phyloP scores from a whole-genome alignment of 92 coral and sea anemone genomes.

The Phenganax subtilis region DNA sequence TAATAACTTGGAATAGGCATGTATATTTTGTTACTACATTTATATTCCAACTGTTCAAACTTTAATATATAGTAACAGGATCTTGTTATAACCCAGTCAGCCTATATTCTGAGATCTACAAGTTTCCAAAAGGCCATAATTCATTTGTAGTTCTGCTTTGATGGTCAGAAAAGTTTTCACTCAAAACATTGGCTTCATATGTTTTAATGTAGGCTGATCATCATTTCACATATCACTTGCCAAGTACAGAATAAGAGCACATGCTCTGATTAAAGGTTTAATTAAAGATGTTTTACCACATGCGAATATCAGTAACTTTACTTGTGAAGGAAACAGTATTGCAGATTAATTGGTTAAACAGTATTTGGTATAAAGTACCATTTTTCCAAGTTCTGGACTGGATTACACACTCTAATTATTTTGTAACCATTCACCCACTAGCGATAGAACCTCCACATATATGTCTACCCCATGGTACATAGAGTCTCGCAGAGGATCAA shows the following conservation, averaged over 20 bases:
- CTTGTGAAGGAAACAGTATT: not conserved
- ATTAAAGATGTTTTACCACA: not conserved
- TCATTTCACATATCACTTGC: not conserved
- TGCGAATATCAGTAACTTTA: not conserved
- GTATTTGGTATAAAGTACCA: not conserved
- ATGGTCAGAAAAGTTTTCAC: not conserved
- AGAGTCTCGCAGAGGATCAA: constrained; percentile 24
- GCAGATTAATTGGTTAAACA: not conserved
- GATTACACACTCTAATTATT: not conserved
- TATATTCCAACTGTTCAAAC: constrained; percentile 1
- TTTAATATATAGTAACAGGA: not conserved
- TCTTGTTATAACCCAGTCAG: not conserved
- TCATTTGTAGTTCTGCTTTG: not conserved
- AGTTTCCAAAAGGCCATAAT: not conserved
- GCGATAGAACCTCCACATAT: constrained; percentile 12
- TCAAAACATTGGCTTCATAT: not conserved
- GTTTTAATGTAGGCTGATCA: not conserved
- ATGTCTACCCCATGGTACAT: constrained; percentile 21
- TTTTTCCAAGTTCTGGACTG: not conserved
- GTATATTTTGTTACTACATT: not conserved
- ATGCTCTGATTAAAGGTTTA: not conserved
- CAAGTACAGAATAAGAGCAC: not conserved
- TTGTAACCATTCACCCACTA: constrained; percentile 6
- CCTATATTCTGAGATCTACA: not conserved
- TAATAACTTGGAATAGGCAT: constrained; percentile 4